Base-by-base conservation (phyloP, 2,888 invertebrate species). In the Allygus modestus region DNA sequence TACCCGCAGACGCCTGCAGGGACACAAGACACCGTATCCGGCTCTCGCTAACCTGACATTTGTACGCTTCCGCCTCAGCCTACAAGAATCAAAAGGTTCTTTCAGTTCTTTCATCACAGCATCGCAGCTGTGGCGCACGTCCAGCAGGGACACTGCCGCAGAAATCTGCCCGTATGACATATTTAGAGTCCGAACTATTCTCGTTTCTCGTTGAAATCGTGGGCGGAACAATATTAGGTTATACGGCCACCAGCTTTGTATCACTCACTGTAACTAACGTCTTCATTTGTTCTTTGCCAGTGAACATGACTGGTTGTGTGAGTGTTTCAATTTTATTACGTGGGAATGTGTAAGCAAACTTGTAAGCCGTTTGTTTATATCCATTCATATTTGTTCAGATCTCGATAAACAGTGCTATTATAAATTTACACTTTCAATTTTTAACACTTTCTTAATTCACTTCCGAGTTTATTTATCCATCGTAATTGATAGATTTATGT, bases 121-220 rank as follows among this genome's bases (percentile, higher is more conserved):
- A 37, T 46, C 12, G 23, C 5, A 9, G 20, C 26, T 2, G 28
- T 12, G 46, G 41, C 17, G 1, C 51, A 4, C 2, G 51, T 46
- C 28, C 51, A 23, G 15, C 28, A 0, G 28, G 1, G 23, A 28
- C 41, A 77, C 41, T 20, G n/a, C 9, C 77, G 46, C 77, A n/a
- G 75, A 75, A 75, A 75, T 58, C 73, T n/a, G 73, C 73, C 31
- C 73, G 26, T n/a, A 43, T 17, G 77, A 46, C 77, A 77, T 77
- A 77, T 77, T 77, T 77, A 77, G 77, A 1, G 51, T 41, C 41
- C 37, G 77, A 28, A 51, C 43, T 77, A 46, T 46, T 77, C 31
- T 51, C 51, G 20, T 37, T 54, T 31, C 23, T 11, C 77, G 31
- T 51, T 23, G 77, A 77, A 46, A 28, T 20, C 77, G 77, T 77